Base-by-base conservation (phyloP, 2,888 invertebrate species). In the Drosophila gaucha region DNA sequence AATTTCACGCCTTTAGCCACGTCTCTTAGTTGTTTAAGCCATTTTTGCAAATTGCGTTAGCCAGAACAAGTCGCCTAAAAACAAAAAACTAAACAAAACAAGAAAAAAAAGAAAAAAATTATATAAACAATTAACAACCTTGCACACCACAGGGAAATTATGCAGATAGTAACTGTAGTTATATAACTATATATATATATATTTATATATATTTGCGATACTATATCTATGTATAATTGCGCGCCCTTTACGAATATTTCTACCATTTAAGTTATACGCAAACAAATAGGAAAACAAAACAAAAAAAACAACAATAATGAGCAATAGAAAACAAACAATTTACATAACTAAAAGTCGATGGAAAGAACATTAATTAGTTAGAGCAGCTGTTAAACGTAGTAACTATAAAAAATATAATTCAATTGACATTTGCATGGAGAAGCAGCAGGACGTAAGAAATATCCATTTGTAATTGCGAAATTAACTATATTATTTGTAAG, bases 1-100 rank as follows among this genome's bases (percentile, higher is more conserved):
- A 89, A 89, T 89, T 89, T 90, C 89, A 77, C 75, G 90, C 84
- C 63, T 83, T 83, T 83, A 67, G 71, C 66, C 74, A 78, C 72
- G 78, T 87, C 82, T 83, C 75, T 70, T 87, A 82, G 86, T 85
- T 85, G 38, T 50, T 60, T 82, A 80, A 82, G 79, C 58, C 68
- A 39, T 20, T 52, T 67, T 82, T 76, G 76, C 63, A 82, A 85
- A 58, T 69, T 80, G 70, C 80, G 80, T 82, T 75, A 64, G 65
- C 58, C 69, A 60, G 69, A 74, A 56, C 51, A 54, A 77, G 54
- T 68, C 77, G 63, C 76, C 69, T 76, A 68, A 54, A 64, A 57
- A 54, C 39, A 77, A 58, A 68, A 54, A 64, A 57, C 57, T 43
- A 77, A 58, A 79, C 59, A 39, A 33, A 63, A 39, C 18, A 8